Percentiles rank a stretch among this genome's conserved stretches.
These are phyloP conservation scores for Drosophila sulfurigaster DNA, from an alignment of 1,140 invertebrate genomes.

Conservation along the genomic window DNA sequence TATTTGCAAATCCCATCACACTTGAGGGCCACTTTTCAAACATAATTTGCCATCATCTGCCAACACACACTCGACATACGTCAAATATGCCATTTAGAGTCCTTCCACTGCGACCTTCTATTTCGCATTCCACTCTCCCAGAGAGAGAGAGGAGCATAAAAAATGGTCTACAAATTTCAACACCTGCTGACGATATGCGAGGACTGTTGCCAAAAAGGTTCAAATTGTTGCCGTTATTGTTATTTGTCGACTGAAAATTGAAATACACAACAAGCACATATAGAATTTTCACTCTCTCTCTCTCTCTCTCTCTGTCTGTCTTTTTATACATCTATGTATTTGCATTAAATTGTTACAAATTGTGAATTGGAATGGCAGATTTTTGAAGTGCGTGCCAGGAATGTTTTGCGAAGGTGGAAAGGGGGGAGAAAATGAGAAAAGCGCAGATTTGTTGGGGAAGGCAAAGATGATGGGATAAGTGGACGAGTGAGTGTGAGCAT, in stretches of 20 bases:
- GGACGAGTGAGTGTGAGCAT: not conserved
- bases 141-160: constrained; percentile 8
- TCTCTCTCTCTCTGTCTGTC: too few species aligned
- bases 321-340: constrained; percentile 19
- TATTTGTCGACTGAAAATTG: constrained; percentile 34
- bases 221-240: constrained; percentile 26
- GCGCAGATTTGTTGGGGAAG: constrained; percentile 14
- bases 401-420: constrained; percentile 5
- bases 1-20: constrained; percentile 37
- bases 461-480: not conserved
- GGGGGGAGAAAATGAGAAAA: not conserved
- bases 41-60: constrained; percentile 45
- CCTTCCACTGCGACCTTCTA: not conserved
- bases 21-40: constrained; percentile 40
- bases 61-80: constrained; percentile 36
- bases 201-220: constrained; percentile 35
- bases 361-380: not conserved
- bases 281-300: constrained; percentile 3
- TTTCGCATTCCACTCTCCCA: not conserved
- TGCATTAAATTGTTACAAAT: constrained; percentile 50
- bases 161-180: constrained; percentile 49
- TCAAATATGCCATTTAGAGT: constrained; percentile 31
- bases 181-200: constrained; percentile 36
- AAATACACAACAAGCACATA: constrained; percentile 33
- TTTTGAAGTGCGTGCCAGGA: constrained; percentile 26